A percentile compares a stretch with the other conserved stretches of the same genome.
Evolutionary conservation across 1,140 invertebrate genomes (phyloP).

Genomic region (Chrysomallon squamiferum): DNA sequence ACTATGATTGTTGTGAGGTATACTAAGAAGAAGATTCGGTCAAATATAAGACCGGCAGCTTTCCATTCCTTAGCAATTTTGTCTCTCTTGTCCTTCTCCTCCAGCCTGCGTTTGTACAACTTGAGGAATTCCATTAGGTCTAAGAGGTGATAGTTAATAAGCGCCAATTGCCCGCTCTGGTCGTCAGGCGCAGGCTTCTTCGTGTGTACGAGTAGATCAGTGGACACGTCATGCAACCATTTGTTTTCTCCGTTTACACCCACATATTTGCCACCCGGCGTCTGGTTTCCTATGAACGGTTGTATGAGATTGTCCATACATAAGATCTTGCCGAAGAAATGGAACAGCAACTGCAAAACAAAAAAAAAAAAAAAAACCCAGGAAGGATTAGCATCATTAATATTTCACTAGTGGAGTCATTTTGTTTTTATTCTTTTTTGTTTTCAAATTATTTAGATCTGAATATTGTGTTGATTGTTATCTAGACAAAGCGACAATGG

Average conservation of each 20-base stretch:
- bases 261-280: constrained; percentile 24
- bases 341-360: constrained; percentile 53
- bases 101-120: constrained; percentile 45
- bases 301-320: constrained; percentile 56
- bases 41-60: constrained; percentile 61
- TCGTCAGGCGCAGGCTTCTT: constrained; percentile 22
- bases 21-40: constrained; percentile 62
- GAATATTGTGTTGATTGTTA: too few relatives aligned
- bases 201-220: constrained; percentile 29
- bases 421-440: too few relatives aligned
- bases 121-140: constrained; percentile 58
- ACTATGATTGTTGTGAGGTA: constrained; percentile 60
- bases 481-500: too few relatives aligned
- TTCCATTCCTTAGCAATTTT: constrained; percentile 62
- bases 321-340: constrained; percentile 52
- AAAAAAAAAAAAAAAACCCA: not conserved
- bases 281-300: constrained; percentile 35
- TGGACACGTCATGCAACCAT: constrained; percentile 32
- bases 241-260: constrained; percentile 41
- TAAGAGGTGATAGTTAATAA: constrained; percentile 55
- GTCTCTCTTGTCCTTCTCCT: constrained; percentile 59
- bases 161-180: constrained; percentile 39
- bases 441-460: too few relatives aligned
- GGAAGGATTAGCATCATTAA: not conserved
- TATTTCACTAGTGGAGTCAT: too few relatives aligned